Base-by-base conservation (phyloP, 2,888 invertebrate species). In the Acleris laterana region DNA sequence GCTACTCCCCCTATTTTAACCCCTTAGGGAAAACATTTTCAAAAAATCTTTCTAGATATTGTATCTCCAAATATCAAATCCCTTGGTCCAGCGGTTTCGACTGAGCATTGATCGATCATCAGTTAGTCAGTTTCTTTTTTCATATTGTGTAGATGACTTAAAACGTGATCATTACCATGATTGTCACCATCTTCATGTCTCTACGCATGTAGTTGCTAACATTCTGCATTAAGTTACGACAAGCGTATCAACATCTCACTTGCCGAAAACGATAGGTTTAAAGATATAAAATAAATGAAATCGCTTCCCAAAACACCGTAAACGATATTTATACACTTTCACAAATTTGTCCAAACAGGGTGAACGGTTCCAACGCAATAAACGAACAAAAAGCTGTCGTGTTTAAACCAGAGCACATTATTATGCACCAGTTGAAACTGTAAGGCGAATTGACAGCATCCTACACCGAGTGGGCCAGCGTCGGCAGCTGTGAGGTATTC, bases 401-500 rank as follows among this genome's bases (percentile, higher is more conserved):
- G 46, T 57, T 64, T 55, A 49, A 64, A 64, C 49, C 53, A 53
- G 52, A 52, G 58, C 48, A 63, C 13, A 49, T 59, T 59, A 32
- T 59, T 59, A 44, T 51, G 46, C 57, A 22, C 17, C 46, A 55
- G 17, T 48, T 25, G 46, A 48, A 57, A 46, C 28, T 13, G 28
- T 28, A 19, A 57, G 46, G 52, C 22, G 55, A 49, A 62, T 55
- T 46, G 57, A 52, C 52, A 58, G 51, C 52, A 46, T 63, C 56
- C 55, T 65, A 51, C 49, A 19, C 55, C 19, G 46, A 58, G 46
- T 51, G 44, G 56, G 46, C 55, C 56, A 57, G 28, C 46, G 56
- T 51, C 28, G 19, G 61, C 56, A 66, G 56, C 61, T 61, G 61
- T 48, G 61, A 56, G 61, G 57, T 61, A 65, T 62, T 62, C 51